phyloP scores from a whole-genome alignment of 2,888 invertebrate genomes.

The Carpatolechia fugitivella region DNA sequence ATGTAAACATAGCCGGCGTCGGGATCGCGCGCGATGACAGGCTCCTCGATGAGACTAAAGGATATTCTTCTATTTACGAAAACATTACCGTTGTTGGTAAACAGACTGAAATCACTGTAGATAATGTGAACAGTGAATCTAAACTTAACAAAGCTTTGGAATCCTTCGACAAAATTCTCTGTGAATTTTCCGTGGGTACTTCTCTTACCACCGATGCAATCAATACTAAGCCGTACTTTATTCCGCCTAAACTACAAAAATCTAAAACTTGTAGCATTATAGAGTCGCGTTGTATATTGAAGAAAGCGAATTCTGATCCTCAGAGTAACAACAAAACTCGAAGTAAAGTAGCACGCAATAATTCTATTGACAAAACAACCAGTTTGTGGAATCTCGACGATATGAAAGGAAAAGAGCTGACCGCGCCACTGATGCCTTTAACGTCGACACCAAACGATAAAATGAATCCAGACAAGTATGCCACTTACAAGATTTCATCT shows the following conservation, averaged over 20 bases:
- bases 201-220: slow-evolving; percentile 48
- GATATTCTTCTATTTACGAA: slow-evolving; percentile 70
- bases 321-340: slow-evolving; percentile 51
- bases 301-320: slow-evolving; percentile 77
- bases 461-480: slow-evolving; percentile 71
- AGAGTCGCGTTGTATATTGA: slow-evolving; percentile 83
- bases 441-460: slow-evolving; percentile 54
- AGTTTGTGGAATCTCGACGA: slow-evolving; percentile 80
- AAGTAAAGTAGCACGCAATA: slow-evolving; percentile 64
- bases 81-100: slow-evolving; percentile 69
- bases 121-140: slow-evolving; percentile 43
- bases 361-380: slow-evolving; percentile 76
- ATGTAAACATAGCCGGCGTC: slow-evolving; percentile 60
- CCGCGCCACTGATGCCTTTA: slow-evolving; percentile 63
- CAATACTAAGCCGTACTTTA: slow-evolving; percentile 43
- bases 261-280: slow-evolving; percentile 85
- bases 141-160: slow-evolving; percentile 70
- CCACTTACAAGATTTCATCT: slow-evolving; percentile 72
- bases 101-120: slow-evolving; percentile 28
- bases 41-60: slow-evolving; percentile 64
- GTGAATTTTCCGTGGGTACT: slow-evolving; percentile 59
- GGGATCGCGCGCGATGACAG: slow-evolving; percentile 42
- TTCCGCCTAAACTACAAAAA: slow-evolving; percentile 81
- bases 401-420: slow-evolving; percentile 74
- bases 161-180: slow-evolving; percentile 73